Evolutionary conservation across 2,797 vertebrate species (phyloP).

Genomic region (Cryptoprocta ferox): DNA sequence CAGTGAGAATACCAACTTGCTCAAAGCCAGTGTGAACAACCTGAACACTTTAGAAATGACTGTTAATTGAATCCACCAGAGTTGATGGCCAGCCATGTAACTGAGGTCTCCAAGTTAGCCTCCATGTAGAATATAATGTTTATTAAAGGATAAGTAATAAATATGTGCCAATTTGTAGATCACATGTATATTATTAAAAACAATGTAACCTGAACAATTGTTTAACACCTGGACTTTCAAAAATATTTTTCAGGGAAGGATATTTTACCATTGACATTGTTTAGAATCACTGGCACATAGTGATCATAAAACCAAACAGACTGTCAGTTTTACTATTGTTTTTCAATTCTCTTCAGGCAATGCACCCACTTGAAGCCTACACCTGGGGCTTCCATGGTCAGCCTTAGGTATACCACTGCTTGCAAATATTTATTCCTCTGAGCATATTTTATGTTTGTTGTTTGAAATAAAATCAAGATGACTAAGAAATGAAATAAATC

Average conservation of each 20-base stretch:
- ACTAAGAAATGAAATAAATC: neutral
- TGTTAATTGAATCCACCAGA: neutral
- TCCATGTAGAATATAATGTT: neutral
- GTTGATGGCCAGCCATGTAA: neutral
- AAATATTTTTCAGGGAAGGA: neutral
- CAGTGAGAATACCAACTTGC: neutral
- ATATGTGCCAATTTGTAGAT: neutral
- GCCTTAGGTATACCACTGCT: neutral
- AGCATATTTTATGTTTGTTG: neutral
- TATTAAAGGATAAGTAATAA: neutral
- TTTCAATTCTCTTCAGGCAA: neutral
- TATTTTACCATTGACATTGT: neutral
- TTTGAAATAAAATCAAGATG: constrained; percentile 19
- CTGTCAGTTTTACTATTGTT: neutral
- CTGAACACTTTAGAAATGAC: neutral
- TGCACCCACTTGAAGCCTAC: neutral
- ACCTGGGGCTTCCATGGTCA: neutral
- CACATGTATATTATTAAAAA: neutral
- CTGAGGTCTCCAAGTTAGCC: neutral
- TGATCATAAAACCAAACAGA: neutral
- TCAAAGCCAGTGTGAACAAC: neutral
- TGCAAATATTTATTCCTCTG: neutral
- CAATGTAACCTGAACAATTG: neutral
- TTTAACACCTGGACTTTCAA: neutral
- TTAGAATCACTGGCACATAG: neutral